These are phyloP conservation scores for Cotesia glomerata DNA, from an alignment of 1,140 invertebrate genomes.

Conservation along the genomic window DNA sequence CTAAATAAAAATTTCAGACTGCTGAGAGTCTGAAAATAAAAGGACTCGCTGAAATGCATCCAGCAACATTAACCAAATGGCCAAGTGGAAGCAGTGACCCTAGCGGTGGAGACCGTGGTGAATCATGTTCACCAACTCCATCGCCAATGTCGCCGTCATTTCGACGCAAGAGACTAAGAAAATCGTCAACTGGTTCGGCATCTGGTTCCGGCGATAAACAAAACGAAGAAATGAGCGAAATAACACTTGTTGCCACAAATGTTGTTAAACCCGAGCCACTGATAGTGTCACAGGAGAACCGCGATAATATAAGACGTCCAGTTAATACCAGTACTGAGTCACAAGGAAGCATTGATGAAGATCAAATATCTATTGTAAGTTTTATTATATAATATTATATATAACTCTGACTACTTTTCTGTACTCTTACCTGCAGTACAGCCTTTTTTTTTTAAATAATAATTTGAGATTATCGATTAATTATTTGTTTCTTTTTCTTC, in stretches of 20 bases:
- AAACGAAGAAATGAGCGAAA: constrained; percentile 62
- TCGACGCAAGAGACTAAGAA: constrained; percentile 71
- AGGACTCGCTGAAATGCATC: constrained; percentile 83
- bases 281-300: constrained; percentile 50
- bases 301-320: constrained; percentile 48
- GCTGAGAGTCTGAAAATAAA: constrained; percentile 88
- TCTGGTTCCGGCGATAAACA: constrained; percentile 67
- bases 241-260: constrained; percentile 61
- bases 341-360: constrained; percentile 62
- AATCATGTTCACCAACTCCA: constrained; percentile 56
- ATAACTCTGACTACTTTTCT: not conserved
- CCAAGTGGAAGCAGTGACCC: constrained; percentile 63
- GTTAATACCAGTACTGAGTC: constrained; percentile 58
- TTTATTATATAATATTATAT: constrained; percentile 6
- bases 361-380: constrained; percentile 60
- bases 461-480: not conserved
- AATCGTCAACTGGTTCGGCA: constrained; percentile 73
- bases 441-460: not conserved
- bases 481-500: constrained; percentile 18
- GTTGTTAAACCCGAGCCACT: constrained; percentile 63
- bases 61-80: constrained; percentile 71
- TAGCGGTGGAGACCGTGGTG: constrained; percentile 51
- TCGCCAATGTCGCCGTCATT: constrained; percentile 56
- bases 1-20: constrained; percentile 62
- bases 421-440: not conserved